Evolutionary conservation across 2,888 invertebrate species (phyloP).

Genomic region (Mimumesa dahlbomi): DNA sequence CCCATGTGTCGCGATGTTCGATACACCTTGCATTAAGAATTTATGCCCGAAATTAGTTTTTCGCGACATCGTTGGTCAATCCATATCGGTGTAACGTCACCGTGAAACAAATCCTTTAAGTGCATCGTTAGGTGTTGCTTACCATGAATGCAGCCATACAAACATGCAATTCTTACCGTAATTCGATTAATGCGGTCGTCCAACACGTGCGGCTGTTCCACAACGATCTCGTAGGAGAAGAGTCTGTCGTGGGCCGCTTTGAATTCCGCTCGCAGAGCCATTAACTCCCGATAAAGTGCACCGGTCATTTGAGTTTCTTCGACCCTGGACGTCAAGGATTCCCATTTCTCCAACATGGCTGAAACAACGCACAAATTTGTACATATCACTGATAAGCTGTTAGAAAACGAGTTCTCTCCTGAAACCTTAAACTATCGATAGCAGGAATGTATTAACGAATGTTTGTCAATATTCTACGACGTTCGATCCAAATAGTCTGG

Average conservation of each 20-base stretch:
- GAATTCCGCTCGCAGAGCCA: conserved; percentile 75
- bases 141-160: not conserved
- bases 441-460: too few species aligned
- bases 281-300: conserved; percentile 78
- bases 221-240: conserved; percentile 71
- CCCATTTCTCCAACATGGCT: conserved; percentile 80
- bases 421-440: too few species aligned
- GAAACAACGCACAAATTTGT: conserved; percentile 50
- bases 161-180: conserved; percentile 73
- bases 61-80: too few species aligned
- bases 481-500: too few species aligned
- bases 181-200: conserved; percentile 79
- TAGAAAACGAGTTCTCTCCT: not conserved
- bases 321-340: conserved; percentile 79
- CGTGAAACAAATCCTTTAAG: too few species aligned
- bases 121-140: too few species aligned
- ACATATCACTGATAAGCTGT: not conserved
- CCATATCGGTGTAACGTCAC: too few species aligned
- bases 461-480: too few species aligned
- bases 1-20: too few species aligned
- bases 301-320: conserved; percentile 78
- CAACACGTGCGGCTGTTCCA: conserved; percentile 77
- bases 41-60: too few species aligned
- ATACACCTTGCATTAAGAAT: too few species aligned
- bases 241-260: conserved; percentile 75